Base-by-base conservation (phyloP, 2,888 invertebrate species). In the Cryptocheilus praepositus region DNA sequence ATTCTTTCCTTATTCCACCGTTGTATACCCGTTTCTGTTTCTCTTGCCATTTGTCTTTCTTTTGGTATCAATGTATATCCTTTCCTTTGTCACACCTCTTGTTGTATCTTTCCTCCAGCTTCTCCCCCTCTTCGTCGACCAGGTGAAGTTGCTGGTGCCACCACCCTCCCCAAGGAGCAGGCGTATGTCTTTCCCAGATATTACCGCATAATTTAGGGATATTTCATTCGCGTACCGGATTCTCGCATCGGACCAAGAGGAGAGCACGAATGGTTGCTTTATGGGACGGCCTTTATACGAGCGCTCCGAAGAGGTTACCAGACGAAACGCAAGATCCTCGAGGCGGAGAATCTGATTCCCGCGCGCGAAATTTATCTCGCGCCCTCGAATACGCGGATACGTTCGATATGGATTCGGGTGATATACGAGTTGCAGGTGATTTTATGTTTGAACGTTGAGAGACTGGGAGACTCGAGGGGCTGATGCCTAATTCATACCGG, bases 121-220 rank as follows among this genome's bases (percentile, higher is more conserved):
- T 36, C 55, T 36, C 65, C 67, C 55, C n/a, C n/a, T n/a, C n/a
- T n/a, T 70, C 59, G 62, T 53, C 70, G 61, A 73, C 63, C 76
- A 79, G 78, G 77, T 80, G 78, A 81, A 77, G 77, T 71, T 16
- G 13, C 21, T 15, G 16, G 28, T 67, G 70, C 70, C 70, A 61
- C 71, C 63, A 25, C 53, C 70, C 64, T 56, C 70, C 73, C 78
- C 65, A 62, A 70, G 67, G 77, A 65, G 70, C 56, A 11, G 57
- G 70, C 67, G 75, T 76, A 73, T 67, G 78, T 79, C 76, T 74
- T 74, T 76, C 70, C 72, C 80, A 80, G 80, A 85, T 84, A 85
- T 84, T 83, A 79, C 84, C 79, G 83, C 82, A 86, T 85, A 86
- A 86, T 85, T 85, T 84, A 81, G 43, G 74, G 70, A 84, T 84